These are phyloP conservation scores for Ammodytes marinus DNA, from an alignment of 2,113 vertebrate species.

Conservation along the genomic window DNA sequence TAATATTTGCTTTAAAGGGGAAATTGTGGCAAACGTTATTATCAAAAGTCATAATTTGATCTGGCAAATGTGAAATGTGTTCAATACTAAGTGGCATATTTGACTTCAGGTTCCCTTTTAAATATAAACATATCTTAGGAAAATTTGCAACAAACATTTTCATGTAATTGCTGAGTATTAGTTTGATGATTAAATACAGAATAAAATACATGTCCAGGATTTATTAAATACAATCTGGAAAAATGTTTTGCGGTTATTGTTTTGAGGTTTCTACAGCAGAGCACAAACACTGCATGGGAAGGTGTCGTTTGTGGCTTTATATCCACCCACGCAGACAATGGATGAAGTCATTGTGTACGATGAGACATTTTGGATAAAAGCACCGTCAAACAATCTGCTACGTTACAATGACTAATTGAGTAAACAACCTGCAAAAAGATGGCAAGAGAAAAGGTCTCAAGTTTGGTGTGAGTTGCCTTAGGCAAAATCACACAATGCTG, in stretches of 20 bases:
- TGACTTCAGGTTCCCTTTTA: background rate
- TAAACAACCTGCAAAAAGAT: background rate
- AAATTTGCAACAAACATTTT: background rate
- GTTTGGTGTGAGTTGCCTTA: background rate
- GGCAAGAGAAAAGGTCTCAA: background rate
- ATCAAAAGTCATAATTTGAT: background rate
- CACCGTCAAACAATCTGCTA: background rate
- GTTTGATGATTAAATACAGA: background rate
- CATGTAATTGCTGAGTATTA: background rate
- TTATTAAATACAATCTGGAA: background rate
- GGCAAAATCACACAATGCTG: background rate
- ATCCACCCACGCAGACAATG: background rate
- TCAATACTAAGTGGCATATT: background rate
- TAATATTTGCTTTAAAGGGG: background rate
- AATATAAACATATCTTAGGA: background rate
- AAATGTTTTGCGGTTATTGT: background rate
- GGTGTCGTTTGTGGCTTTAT: slow-evolving; percentile 3
- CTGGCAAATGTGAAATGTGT: background rate
- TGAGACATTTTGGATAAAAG: background rate
- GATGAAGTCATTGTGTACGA: too few relatives aligned
- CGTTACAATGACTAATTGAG: background rate
- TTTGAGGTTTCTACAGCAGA: background rate
- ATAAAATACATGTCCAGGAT: background rate
- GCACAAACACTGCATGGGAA: background rate
- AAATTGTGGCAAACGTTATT: background rate